Percentiles rank a stretch among this genome's conserved stretches.
Conservation (phyloP, 2,113 vertebrate species). For the Clupea harengus region DNA sequence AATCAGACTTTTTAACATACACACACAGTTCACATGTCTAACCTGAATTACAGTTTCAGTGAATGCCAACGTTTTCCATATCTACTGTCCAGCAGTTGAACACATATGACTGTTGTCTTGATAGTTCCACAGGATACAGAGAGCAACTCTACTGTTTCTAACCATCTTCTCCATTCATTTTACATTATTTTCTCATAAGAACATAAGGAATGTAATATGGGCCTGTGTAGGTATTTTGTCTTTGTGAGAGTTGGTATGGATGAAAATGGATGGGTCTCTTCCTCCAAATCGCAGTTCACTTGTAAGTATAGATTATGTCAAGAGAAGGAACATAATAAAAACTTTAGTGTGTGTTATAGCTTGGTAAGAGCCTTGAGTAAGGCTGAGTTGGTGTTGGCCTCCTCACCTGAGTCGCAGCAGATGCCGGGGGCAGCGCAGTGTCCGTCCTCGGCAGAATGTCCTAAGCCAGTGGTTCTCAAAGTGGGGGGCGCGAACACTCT, state of each 20-base stretch:
- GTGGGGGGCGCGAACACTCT: too few species aligned
- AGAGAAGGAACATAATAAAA: neutral
- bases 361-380: neutral
- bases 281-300: neutral
- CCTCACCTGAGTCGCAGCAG: constrained; percentile 76
- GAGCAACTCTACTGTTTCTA: too few species aligned
- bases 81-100: too few species aligned
- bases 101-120: too few species aligned
- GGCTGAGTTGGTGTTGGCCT: neutral
- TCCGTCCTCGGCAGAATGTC: constrained; percentile 56
- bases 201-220: too few species aligned
- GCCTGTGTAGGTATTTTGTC: neutral
- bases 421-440: constrained; percentile 74
- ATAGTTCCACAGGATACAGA: too few species aligned
- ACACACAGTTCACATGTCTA: neutral
- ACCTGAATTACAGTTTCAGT: neutral
- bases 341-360: too few species aligned
- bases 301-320: neutral
- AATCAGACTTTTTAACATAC: too few species aligned
- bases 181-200: neutral
- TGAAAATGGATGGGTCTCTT: neutral
- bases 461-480: too few species aligned
- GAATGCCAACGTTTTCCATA: too few species aligned
- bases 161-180: neutral
- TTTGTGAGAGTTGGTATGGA: neutral